Evolutionary conservation across 2,797 vertebrate genomes (phyloP).

Genomic region (Lindbergichthys nudifrons): DNA sequence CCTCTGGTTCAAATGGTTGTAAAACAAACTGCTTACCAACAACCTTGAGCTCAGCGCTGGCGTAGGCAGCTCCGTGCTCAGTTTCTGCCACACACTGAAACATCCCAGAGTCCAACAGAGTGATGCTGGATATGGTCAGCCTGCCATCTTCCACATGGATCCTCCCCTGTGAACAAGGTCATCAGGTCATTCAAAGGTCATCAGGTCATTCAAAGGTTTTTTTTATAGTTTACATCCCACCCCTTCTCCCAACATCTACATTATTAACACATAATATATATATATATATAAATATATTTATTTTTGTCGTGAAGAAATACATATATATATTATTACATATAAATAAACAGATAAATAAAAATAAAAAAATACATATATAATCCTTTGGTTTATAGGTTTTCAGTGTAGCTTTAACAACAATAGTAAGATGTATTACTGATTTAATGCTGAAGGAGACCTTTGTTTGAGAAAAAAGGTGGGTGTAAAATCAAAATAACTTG

Average conservation of each 20-base stretch:
- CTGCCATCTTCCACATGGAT: slow-evolving; percentile 75
- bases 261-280: no score
- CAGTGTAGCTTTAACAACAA: not conserved
- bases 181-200: no score
- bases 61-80: slow-evolving; percentile 77
- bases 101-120: slow-evolving; percentile 83
- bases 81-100: slow-evolving; percentile 86
- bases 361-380: no score
- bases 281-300: no score
- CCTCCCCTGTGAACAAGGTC: slow-evolving; percentile 68
- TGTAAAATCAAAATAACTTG: not conserved
- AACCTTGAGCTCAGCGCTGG: slow-evolving; percentile 86
- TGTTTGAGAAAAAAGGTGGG: not conserved
- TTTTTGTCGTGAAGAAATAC: no score
- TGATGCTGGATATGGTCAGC: slow-evolving; percentile 80
- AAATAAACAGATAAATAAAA: no score
- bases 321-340: no score
- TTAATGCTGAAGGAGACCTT: not conserved
- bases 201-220: slow-evolving; percentile 1
- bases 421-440: not conserved
- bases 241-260: no score
- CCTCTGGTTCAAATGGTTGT: slow-evolving; percentile 12
- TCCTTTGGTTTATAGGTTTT: not conserved
- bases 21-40: slow-evolving; percentile 76
- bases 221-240: not conserved